A percentile compares a stretch with the other conserved stretches of the same genome.
Evolutionary conservation across 2,888 invertebrate genomes (phyloP).

Genomic region (Cosmia trapezina): DNA sequence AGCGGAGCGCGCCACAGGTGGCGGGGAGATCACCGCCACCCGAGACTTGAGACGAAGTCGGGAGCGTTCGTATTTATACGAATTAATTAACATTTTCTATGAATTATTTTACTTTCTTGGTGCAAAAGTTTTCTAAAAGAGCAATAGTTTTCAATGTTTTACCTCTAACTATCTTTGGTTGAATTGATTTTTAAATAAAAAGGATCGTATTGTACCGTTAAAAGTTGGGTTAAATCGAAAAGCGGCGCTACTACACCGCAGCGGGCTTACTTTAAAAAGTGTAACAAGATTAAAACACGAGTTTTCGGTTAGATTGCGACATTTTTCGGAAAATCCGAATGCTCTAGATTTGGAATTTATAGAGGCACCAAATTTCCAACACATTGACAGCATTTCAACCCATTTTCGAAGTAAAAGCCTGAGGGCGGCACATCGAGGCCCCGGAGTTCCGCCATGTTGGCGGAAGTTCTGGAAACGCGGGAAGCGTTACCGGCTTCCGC

Average conservation of each 20-base stretch:
- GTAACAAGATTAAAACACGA: slow-evolving; percentile 34
- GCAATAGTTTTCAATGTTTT: slow-evolving; percentile 2
- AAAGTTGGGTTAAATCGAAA: slow-evolving; percentile 4
- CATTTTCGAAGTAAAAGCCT: slow-evolving; percentile 43
- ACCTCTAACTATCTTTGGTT: background rate
- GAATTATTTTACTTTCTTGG: slow-evolving; percentile 13
- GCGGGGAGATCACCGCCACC: slow-evolving; percentile 37
- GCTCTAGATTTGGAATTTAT: slow-evolving; percentile 42
- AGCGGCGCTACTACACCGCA: background rate
- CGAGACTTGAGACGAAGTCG: slow-evolving; percentile 3
- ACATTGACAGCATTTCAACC: slow-evolving; percentile 52
- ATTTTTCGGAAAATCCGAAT: slow-evolving; percentile 25
- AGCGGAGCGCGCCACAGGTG: slow-evolving; percentile 58
- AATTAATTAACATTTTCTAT: slow-evolving; percentile 40
- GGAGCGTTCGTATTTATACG: slow-evolving; percentile 11
- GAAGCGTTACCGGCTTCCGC: slow-evolving; percentile 74
- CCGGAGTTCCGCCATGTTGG: slow-evolving; percentile 65
- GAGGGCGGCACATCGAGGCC: slow-evolving; percentile 46
- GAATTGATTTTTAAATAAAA: slow-evolving; percentile 3
- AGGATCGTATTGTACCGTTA: background rate
- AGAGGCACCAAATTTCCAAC: slow-evolving; percentile 36
- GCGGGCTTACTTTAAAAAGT: slow-evolving; percentile 12
- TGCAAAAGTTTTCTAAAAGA: background rate
- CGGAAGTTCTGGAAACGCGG: slow-evolving; percentile 74
- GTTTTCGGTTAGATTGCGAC: slow-evolving; percentile 30